These are phyloP conservation scores for Apodemia zela DNA, from an alignment of 2,888 invertebrate genomes.

Conservation along the genomic window DNA sequence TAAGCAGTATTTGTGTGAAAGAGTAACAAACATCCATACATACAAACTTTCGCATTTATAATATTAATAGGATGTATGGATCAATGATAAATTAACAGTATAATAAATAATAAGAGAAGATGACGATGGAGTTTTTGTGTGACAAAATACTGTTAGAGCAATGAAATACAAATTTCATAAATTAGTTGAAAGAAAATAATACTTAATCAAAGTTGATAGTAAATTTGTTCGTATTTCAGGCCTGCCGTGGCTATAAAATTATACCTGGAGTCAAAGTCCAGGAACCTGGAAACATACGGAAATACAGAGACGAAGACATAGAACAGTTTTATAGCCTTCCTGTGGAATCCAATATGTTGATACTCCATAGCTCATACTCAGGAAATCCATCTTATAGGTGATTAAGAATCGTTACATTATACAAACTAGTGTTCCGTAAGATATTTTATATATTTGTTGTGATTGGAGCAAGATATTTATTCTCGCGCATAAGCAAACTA, in stretches of 20 bases:
- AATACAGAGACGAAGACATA: background rate
- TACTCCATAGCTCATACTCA: slow-evolving; percentile 60
- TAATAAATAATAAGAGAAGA: no score
- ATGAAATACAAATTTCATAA: background rate
- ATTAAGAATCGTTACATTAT: background rate
- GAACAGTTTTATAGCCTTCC: slow-evolving; percentile 49
- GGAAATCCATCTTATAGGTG: slow-evolving; percentile 46
- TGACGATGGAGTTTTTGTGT: background rate
- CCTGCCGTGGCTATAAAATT: slow-evolving; percentile 1
- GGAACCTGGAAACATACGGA: background rate
- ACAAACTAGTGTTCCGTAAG: background rate
- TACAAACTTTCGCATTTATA: no score
- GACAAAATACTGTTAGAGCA: background rate
- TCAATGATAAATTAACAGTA: no score
- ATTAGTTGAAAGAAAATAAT: background rate
- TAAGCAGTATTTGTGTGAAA: no score
- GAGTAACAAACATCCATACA: no score
- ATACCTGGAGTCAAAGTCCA: background rate
- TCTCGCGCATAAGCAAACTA: no score
- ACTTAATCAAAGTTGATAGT: background rate
- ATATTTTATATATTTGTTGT: background rate
- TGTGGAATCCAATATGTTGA: slow-evolving; percentile 56
- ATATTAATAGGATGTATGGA: no score
- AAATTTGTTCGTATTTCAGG: background rate
- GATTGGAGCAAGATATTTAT: no score